Evolutionary conservation across 2,113 vertebrate genomes (phyloP).

Genomic region (Plestiodon gilberti): DNA sequence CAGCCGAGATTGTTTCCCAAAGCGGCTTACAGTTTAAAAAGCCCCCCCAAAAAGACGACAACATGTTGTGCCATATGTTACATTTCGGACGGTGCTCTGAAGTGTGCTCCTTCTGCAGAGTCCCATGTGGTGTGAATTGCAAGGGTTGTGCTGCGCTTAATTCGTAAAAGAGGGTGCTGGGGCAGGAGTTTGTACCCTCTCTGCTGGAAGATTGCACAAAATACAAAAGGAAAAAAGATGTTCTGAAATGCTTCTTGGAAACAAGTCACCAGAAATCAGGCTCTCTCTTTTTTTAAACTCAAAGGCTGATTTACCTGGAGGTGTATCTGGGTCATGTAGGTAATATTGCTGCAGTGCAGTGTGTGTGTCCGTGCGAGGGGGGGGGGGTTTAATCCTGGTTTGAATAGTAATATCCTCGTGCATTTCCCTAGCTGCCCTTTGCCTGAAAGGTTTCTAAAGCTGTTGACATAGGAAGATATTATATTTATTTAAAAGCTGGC

Average conservation of each 20-base stretch:
- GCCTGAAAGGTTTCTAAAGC: neutral
- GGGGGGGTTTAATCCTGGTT: neutral
- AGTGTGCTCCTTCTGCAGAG: too few species aligned
- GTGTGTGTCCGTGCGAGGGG: neutral
- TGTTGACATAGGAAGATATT: neutral
- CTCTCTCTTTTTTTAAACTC: constrained; percentile 4
- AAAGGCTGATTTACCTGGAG: constrained; percentile 24
- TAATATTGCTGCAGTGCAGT: neutral
- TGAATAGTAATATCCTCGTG: neutral
- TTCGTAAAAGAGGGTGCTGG: neutral
- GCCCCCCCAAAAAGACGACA: too few species aligned
- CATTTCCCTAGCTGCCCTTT: neutral
- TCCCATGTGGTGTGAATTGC: neutral
- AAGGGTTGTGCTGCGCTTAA: neutral
- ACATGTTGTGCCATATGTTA: neutral
- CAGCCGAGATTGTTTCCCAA: too few species aligned
- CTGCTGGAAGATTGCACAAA: neutral
- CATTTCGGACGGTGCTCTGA: neutral
- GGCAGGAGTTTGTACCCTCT: neutral
- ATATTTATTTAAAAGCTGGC: neutral
- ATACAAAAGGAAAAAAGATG: too few species aligned
- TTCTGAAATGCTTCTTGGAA: too few species aligned
- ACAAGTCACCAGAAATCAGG: neutral
- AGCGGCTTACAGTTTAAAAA: too few species aligned
- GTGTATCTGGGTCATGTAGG: constrained; percentile 23